phyloP scores from a whole-genome alignment of 2,888 invertebrate genomes.

The Psococerastis gibbosa region DNA sequence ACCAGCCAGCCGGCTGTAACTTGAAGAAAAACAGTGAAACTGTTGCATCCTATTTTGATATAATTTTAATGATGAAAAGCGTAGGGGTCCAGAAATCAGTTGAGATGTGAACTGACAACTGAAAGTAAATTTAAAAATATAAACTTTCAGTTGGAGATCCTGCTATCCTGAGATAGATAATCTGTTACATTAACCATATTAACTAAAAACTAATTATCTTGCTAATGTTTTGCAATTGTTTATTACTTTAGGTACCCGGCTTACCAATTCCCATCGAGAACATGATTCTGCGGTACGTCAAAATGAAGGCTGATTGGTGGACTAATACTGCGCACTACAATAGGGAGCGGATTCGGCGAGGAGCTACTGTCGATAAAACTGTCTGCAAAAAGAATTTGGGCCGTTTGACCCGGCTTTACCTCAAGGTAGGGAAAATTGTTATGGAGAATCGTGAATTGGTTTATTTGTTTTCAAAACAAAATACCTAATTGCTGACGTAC shows the following conservation, averaged over 20 bases:
- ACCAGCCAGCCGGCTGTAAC: too few relatives aligned
- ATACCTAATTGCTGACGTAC: too few relatives aligned
- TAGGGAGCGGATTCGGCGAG: conserved; percentile 91
- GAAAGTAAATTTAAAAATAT: neutral
- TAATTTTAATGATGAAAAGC: too few relatives aligned
- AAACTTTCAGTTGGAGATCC: conserved; percentile 9
- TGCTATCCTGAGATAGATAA: neutral
- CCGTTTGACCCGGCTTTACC: conserved; percentile 84
- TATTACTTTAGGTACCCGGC: conserved; percentile 61
- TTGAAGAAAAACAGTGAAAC: too few relatives aligned
- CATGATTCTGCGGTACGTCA: conserved; percentile 98
- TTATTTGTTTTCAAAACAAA: too few relatives aligned
- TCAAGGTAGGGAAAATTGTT: conserved; percentile 65
- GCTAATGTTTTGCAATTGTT: conserved; percentile 2
- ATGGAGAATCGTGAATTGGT: too few relatives aligned
- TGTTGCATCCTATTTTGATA: too few relatives aligned
- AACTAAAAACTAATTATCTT: neutral
- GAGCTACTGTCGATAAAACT: conserved; percentile 99
- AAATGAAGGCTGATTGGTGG: conserved; percentile 99
- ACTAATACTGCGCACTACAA: conserved; percentile 99
- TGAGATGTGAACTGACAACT: conserved; percentile 22
- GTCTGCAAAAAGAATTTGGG: conserved; percentile 99
- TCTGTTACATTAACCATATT: neutral
- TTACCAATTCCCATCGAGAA: conserved; percentile 98
- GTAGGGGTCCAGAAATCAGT: conserved; percentile 21